These are phyloP conservation scores for Drosophila cardini DNA, from an alignment of 1,140 invertebrate genomes.

Conservation along the genomic window DNA sequence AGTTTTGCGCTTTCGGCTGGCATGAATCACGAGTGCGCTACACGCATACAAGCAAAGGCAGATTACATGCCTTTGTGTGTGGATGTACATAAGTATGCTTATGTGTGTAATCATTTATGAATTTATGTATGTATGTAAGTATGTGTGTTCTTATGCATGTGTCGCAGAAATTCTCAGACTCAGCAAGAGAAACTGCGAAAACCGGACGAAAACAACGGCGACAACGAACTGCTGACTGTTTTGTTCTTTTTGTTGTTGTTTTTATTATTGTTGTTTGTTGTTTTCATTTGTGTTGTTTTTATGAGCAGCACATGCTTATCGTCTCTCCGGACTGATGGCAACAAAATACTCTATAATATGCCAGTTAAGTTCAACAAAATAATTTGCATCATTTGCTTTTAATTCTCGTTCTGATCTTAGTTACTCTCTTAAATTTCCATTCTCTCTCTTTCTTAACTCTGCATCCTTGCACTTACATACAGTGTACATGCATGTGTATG, in stretches of 20 bases:
- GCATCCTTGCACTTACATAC: neutral
- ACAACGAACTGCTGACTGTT: conserved; percentile 55
- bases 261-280: conserved; percentile 45
- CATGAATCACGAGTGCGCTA: conserved; percentile 47
- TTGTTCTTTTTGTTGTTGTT: conserved; percentile 27
- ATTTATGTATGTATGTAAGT: conserved; percentile 10
- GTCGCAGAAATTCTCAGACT: conserved; percentile 31
- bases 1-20: conserved; percentile 28
- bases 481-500: neutral
- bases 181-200: conserved; percentile 45
- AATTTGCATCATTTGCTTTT: conserved; percentile 2
- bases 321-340: conserved; percentile 18
- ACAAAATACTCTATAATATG: conserved; percentile 34
- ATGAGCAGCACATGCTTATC: conserved; percentile 57
- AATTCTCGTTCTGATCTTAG: neutral
- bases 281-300: conserved; percentile 44
- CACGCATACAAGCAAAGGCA: conserved; percentile 5
- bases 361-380: conserved; percentile 31
- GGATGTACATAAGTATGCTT: neutral
- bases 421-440: neutral
- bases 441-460: neutral
- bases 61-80: conserved; percentile 10
- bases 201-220: conserved; percentile 65
- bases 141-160: conserved; percentile 2
- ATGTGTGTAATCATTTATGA: conserved; percentile 2